A percentile compares a stretch with the other conserved stretches of the same genome.
Conservation (phyloP, 2,797 vertebrate species). For the Graptemys geographica region DNA sequence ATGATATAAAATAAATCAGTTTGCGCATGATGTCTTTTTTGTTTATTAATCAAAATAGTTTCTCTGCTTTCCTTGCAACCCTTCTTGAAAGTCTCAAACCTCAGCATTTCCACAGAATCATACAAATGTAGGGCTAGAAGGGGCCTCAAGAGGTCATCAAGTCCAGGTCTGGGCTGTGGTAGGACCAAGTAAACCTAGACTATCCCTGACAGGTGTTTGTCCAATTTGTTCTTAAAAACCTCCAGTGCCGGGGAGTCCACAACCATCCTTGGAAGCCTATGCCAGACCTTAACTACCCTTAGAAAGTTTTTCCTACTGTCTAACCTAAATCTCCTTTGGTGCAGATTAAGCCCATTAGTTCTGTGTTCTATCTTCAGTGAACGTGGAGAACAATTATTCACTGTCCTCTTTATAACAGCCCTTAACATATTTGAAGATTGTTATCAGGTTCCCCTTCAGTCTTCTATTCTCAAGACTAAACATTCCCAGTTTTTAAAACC, state of each 20-base stretch:
- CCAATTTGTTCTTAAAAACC: neutral
- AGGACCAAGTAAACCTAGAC: neutral
- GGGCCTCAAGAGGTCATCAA: neutral
- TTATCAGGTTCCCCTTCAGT: neutral
- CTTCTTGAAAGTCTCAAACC: constrained; percentile 2
- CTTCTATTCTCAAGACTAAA: neutral
- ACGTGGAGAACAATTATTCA: neutral
- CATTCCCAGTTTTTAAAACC: neutral
- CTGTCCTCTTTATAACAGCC: neutral
- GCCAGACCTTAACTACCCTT: neutral
- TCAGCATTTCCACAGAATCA: neutral
- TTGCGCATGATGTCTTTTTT: neutral
- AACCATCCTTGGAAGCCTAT: neutral
- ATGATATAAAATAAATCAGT: neutral
- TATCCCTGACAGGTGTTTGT: neutral
- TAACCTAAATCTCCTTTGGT: neutral
- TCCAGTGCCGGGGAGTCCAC: neutral
- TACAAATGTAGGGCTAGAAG: neutral
- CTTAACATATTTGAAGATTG: neutral
- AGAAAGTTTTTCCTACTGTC: neutral
- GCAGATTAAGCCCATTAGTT: neutral
- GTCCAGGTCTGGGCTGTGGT: neutral
- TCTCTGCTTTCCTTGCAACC: neutral
- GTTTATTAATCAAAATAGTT: neutral
- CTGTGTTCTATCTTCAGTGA: neutral